phyloP scores from a whole-genome alignment of 2,888 invertebrate genomes.

The Ectobius pallidus region DNA sequence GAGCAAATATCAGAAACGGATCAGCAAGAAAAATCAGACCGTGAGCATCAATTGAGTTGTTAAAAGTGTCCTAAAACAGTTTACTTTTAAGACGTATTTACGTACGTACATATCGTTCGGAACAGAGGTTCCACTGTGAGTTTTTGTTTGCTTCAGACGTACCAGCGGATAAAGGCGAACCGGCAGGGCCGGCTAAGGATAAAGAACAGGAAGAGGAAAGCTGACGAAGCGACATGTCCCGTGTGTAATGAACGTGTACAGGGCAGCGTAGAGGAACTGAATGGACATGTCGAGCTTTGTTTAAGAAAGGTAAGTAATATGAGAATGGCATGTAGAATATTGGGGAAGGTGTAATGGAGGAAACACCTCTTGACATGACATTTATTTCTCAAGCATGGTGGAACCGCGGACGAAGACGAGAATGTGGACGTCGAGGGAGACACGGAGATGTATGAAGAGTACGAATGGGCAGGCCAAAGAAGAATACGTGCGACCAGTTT shows the following conservation, averaged over 20 bases:
- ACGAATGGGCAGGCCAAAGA: slow-evolving; percentile 79
- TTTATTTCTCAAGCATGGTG: too few species aligned
- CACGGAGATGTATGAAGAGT: slow-evolving; percentile 61
- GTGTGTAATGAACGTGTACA: slow-evolving; percentile 75
- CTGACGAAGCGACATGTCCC: slow-evolving; percentile 75
- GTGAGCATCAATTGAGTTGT: too few species aligned
- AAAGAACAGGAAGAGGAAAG: slow-evolving; percentile 72
- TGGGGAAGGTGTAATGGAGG: too few species aligned
- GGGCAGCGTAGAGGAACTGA: slow-evolving; percentile 70
- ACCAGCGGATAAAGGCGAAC: slow-evolving; percentile 74
- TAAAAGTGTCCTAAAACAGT: too few species aligned
- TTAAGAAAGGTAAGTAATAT: slow-evolving; percentile 61
- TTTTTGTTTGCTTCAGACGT: slow-evolving; percentile 60
- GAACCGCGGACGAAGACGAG: slow-evolving; percentile 71
- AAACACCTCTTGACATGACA: too few species aligned
- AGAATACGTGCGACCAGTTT: slow-evolving; percentile 75
- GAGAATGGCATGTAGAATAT: slow-evolving; percentile 42
- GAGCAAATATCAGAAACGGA: too few species aligned
- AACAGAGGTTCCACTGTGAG: too few species aligned
- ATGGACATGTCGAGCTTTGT: slow-evolving; percentile 75
- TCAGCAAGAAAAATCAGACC: too few species aligned
- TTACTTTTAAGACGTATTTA: too few species aligned
- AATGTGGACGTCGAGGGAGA: slow-evolving; percentile 81
- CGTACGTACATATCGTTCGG: too few species aligned
- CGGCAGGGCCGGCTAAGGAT: slow-evolving; percentile 70